These are phyloP conservation scores for Nematopogon swammerdamellus DNA, from an alignment of 2,888 invertebrate species.

Conservation along the genomic window DNA sequence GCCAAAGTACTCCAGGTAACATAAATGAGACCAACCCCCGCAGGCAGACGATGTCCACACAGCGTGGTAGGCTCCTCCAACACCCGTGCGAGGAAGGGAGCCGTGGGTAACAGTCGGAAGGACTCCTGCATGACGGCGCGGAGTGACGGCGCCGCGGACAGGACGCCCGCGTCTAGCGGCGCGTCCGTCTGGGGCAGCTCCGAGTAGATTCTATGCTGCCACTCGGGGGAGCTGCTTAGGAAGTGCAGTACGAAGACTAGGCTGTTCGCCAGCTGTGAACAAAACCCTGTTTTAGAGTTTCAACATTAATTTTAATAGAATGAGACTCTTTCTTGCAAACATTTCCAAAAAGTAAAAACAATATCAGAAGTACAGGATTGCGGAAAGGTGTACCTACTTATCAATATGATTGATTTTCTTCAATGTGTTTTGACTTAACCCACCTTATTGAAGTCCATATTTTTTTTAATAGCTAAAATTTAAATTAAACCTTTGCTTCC, in stretches of 20 bases:
- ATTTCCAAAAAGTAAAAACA: too few species aligned
- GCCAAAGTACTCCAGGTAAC: too few species aligned
- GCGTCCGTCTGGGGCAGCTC: constrained; percentile 61
- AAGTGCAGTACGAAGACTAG: constrained; percentile 74
- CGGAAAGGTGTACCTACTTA: too few species aligned
- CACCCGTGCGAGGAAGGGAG: constrained; percentile 75
- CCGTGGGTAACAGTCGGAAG: constrained; percentile 72
- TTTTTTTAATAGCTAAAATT: too few species aligned
- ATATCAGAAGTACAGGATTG: too few species aligned
- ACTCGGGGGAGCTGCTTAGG: constrained; percentile 64
- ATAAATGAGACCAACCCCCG: constrained; percentile 62
- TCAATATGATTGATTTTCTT: too few species aligned
- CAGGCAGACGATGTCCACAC: constrained; percentile 64
- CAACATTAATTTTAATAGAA: too few species aligned
- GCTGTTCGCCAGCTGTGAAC: constrained; percentile 70
- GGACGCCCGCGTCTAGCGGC: constrained; percentile 53
- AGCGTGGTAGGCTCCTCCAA: constrained; percentile 69
- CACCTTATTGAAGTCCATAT: too few species aligned
- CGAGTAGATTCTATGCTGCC: constrained; percentile 62
- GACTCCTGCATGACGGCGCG: constrained; percentile 77
- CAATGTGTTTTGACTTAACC: too few species aligned
- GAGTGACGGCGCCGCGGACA: constrained; percentile 68
- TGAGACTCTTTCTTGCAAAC: too few species aligned
- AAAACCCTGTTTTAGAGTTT: too few species aligned
- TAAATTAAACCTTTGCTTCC: too few species aligned